phyloP scores from a whole-genome alignment of 2,888 invertebrate species.

The Bunonema sp. region DNA sequence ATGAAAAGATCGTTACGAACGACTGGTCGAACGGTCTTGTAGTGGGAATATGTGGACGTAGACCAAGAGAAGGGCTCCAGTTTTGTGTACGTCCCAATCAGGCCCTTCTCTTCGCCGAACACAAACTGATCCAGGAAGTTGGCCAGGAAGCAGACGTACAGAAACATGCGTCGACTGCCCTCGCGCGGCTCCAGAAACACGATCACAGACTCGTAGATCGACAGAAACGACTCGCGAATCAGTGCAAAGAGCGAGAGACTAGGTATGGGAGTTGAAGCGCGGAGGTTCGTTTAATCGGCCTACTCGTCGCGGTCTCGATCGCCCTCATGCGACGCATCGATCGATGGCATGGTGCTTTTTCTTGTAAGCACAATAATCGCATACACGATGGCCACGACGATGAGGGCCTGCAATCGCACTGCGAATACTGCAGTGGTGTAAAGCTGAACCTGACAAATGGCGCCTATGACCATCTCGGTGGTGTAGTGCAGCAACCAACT shows the following conservation, averaged over 20 bases:
- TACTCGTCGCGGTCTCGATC: no score
- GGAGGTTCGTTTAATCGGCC: no score
- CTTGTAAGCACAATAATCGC: conserved; percentile 2
- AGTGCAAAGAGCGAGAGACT: conserved; percentile 9
- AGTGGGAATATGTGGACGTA: conserved; percentile 20
- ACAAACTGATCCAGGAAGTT: conserved; percentile 35
- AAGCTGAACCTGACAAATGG: no score
- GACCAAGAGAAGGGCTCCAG: conserved; percentile 33
- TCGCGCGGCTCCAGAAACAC: conserved; percentile 17
- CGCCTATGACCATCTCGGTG: conserved; percentile 4
- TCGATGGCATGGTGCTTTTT: no score
- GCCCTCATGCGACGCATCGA: no score
- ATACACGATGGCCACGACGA: conserved; percentile 5
- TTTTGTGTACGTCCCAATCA: conserved; percentile 30
- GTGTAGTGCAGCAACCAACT: conserved; percentile 10
- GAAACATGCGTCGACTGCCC: conserved; percentile 18
- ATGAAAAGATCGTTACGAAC: conserved; percentile 11
- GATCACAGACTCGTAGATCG: conserved; percentile 18
- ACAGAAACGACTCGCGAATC: conserved; percentile 15
- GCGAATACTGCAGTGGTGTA: no score
- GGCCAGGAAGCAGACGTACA: conserved; percentile 26
- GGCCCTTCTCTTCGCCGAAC: conserved; percentile 34
- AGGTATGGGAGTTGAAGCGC: no score
- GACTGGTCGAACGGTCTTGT: conserved; percentile 29
- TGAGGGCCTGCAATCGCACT: conserved; percentile 4